These are phyloP conservation scores for Spilogale gracilis DNA, from an alignment of 2,113 vertebrate genomes.

Conservation along the genomic window DNA sequence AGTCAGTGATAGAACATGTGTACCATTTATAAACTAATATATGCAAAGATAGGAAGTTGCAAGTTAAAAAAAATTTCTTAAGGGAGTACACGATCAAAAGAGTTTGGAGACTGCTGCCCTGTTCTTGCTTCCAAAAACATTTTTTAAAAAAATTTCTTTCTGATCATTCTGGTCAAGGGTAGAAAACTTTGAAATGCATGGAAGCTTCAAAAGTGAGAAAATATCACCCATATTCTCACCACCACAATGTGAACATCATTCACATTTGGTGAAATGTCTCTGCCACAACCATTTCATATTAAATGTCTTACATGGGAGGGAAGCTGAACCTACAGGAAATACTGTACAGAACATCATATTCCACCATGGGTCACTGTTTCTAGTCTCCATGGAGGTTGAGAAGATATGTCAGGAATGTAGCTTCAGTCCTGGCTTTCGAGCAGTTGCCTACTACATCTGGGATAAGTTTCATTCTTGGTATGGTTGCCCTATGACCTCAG, in stretches of 20 bases:
- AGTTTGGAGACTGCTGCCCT: neutral
- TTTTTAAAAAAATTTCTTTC: neutral
- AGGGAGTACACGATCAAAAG: neutral
- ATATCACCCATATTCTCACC: neutral
- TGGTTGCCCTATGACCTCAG: neutral
- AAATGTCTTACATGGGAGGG: neutral
- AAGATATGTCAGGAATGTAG: conserved; percentile 32
- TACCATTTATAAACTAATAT: conserved; percentile 46
- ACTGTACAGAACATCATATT: neutral
- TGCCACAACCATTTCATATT: neutral
- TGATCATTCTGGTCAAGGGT: conserved; percentile 26
- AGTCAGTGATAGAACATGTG: neutral
- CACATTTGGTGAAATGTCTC: neutral
- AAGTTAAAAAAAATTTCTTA: conserved; percentile 57
- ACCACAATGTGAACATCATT: neutral
- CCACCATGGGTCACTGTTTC: neutral
- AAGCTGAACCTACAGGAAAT: neutral
- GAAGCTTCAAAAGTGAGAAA: neutral
- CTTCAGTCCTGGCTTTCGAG: neutral
- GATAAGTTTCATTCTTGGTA: neutral
- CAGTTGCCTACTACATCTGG: neutral
- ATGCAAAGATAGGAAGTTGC: neutral
- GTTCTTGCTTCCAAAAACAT: conserved; percentile 39
- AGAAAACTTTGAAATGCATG: conserved; percentile 59
- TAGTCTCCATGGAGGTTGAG: neutral